Base-by-base conservation (phyloP, 2,797 vertebrate genomes). In the Gobio occitaniae region DNA sequence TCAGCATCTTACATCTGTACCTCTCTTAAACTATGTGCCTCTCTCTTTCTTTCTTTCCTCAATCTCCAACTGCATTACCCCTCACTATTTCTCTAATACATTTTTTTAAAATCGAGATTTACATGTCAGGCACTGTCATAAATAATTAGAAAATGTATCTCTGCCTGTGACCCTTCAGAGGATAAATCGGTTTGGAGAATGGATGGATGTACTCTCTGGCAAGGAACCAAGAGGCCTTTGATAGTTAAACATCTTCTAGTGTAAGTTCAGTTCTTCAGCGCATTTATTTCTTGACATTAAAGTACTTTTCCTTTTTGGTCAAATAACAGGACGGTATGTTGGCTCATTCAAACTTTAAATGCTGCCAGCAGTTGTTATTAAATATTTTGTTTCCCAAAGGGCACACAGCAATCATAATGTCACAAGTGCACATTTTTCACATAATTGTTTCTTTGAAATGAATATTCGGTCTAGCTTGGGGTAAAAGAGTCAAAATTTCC, bases 221-320 rank as follows among this genome's bases (percentile, higher is more conserved):
- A 83, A 83, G 32, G 69, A 44, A 82, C 68, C 61, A 86, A 88
- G 84, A 88, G 89, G 90, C 83, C 74, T 86, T 90, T 72, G 78
- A 90, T 88, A 87, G 89, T 87, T 90, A 79, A 70, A 78, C 89
- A 92, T 91, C 80, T 89, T 91, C 85, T 90, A 78, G 89, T 78
- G 47, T 81, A 86, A 81, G 82, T 88, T 66, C 36, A 11, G 15
- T 25, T 69, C 66, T 69, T 47, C 66, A 48, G 32, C 5, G 8
- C 80, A 84, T 91, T 89, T 82, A 88, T 88, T 82, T 80, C 52
- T 69, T 74, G 36, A 59, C 65, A 88, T 84, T 82, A 84, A 89
- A 84, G 85, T 82, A 38, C 10, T 84, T 68, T 76, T 84, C 17
- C 59, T 75, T 41, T 56, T 32, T 59, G 47, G 47, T 38, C 54